Percentiles rank a stretch among this genome's conserved stretches.
Evolutionary conservation across 2,797 vertebrate genomes (phyloP).

Genomic region (Simalia tracyae): DNA sequence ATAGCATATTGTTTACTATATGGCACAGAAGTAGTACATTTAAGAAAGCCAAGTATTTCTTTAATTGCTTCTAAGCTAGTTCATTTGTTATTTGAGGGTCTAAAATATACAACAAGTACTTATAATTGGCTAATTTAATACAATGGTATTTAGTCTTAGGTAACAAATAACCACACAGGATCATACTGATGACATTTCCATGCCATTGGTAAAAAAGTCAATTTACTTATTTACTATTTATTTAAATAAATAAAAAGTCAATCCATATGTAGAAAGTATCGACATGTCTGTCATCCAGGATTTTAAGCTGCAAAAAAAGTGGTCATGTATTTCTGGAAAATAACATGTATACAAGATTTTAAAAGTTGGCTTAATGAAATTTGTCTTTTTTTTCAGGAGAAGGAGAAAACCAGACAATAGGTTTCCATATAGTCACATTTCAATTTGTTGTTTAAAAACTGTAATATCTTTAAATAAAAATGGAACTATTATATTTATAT

Average conservation of each 20-base stretch:
- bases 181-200: not conserved
- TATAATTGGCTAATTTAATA: not conserved
- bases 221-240: not conserved
- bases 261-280: not conserved
- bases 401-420: not conserved
- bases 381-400: not conserved
- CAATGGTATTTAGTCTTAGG: not conserved
- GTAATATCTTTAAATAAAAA: too few species aligned
- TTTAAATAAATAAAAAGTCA: not conserved
- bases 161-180: not conserved
- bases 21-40: not conserved
- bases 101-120: not conserved
- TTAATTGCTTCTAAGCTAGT: not conserved
- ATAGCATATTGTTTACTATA: not conserved
- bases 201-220: not conserved
- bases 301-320: not conserved
- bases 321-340: not conserved
- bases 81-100: not conserved
- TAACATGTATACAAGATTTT: not conserved
- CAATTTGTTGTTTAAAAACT: too few species aligned
- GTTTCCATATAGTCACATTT: too few species aligned
- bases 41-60: not conserved
- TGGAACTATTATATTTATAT: not conserved
- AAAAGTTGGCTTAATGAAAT: too few species aligned
- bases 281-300: not conserved